These are phyloP conservation scores for Solen grandis DNA, from an alignment of 1,140 invertebrate species.

Conservation along the genomic window DNA sequence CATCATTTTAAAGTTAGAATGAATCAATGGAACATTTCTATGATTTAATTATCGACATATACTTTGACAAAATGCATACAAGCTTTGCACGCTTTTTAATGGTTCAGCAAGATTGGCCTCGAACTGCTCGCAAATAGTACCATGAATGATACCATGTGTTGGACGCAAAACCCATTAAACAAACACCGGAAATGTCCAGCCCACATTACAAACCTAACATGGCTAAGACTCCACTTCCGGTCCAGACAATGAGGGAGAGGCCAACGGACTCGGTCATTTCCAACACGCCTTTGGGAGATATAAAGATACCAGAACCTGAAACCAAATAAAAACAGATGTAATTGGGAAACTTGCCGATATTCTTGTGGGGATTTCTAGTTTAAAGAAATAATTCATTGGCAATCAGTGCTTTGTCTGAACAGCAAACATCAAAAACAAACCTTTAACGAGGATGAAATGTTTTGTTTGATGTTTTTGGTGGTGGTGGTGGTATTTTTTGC, in stretches of 20 bases:
- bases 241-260: constrained; percentile 90
- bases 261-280: constrained; percentile 90
- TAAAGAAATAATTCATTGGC: not conserved
- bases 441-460: not conserved
- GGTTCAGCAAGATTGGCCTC: too few relatives aligned
- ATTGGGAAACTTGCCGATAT: not conserved
- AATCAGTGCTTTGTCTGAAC: not conserved
- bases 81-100: too few relatives aligned
- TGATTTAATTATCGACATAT: too few relatives aligned
- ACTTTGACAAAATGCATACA: too few relatives aligned
- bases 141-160: not conserved
- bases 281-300: constrained; percentile 95
- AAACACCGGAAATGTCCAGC: too few relatives aligned
- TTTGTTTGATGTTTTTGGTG: not conserved
- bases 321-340: constrained; percentile 37
- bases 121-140: too few relatives aligned
- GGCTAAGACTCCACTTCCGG: constrained; percentile 85
- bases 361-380: not conserved
- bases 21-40: too few relatives aligned
- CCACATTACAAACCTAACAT: constrained; percentile 62
- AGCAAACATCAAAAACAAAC: not conserved
- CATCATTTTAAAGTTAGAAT: too few relatives aligned
- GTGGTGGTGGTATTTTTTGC: not conserved
- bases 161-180: not conserved
- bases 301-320: constrained; percentile 94